These are phyloP conservation scores for Psittacula echo DNA, from an alignment of 2,797 vertebrate genomes.

Conservation along the genomic window DNA sequence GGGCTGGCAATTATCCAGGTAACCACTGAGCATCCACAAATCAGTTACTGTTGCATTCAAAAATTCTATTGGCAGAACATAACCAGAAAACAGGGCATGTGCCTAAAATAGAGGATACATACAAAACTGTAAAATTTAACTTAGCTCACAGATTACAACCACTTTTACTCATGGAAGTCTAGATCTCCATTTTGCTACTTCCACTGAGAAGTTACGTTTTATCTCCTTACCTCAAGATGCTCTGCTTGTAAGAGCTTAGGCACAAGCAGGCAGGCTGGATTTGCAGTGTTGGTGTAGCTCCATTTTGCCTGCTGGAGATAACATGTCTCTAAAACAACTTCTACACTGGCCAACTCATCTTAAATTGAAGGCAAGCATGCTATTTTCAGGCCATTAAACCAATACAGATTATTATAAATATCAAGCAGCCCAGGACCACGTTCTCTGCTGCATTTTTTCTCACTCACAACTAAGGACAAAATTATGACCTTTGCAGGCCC, in stretches of 20 bases:
- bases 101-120: not conserved
- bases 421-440: not conserved
- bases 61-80: not conserved
- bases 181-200: not conserved
- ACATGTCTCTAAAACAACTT: not conserved
- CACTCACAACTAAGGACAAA: not conserved
- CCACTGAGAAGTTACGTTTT: not conserved
- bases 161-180: accelerated
- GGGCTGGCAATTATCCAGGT: not conserved
- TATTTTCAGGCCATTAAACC: not conserved
- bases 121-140: not conserved
- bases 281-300: not conserved
- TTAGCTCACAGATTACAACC: not conserved
- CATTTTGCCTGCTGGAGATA: not conserved
- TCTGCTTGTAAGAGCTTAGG: not conserved
- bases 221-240: not conserved
- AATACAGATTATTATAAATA: not conserved
- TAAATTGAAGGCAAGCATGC: not conserved
- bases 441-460: not conserved
- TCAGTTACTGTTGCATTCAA: not conserved
- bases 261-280: not conserved
- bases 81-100: not conserved
- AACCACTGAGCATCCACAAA: slow-evolving; percentile 22
- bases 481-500: not conserved
- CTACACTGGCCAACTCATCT: not conserved